Conservation (phyloP, 2,888 invertebrate genomes). For the Drosophila nigritarsus region DNA sequence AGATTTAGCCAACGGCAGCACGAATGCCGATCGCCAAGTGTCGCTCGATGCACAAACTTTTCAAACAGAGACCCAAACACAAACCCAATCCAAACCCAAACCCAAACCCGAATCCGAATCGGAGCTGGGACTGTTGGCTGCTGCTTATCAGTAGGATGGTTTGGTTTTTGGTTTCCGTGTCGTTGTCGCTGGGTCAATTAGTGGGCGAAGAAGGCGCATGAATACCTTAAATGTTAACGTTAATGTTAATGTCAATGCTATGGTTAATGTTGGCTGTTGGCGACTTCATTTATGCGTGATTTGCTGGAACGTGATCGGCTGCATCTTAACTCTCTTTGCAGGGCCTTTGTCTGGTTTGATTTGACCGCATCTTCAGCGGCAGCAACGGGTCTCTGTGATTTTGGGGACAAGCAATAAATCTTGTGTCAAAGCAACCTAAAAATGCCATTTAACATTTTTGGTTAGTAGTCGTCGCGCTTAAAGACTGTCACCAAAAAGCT, state of each 20-base stretch:
- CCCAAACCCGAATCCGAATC: slow-evolving; percentile 2
- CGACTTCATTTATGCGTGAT: slow-evolving; percentile 70
- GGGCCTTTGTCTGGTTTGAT: slow-evolving; percentile 49
- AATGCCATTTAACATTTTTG: slow-evolving; percentile 70
- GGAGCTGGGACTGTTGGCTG: slow-evolving; percentile 7
- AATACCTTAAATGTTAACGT: slow-evolving; percentile 67
- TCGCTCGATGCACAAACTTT: slow-evolving; percentile 46
- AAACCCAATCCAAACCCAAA: neutral
- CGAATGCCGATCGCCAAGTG: slow-evolving; percentile 41
- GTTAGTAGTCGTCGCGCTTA: slow-evolving; percentile 54
- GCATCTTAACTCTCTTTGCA: slow-evolving; percentile 19
- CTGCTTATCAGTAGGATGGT: slow-evolving; percentile 48
- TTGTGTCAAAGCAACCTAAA: slow-evolving; percentile 59
- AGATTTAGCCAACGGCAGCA: slow-evolving; percentile 66
- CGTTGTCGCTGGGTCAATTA: slow-evolving; percentile 78
- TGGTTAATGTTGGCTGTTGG: slow-evolving; percentile 36
- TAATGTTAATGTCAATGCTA: slow-evolving; percentile 49
- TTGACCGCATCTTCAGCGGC: slow-evolving; percentile 41
- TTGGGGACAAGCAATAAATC: slow-evolving; percentile 82
- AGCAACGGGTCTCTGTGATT: slow-evolving; percentile 62
- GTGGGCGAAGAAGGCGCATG: slow-evolving; percentile 81
- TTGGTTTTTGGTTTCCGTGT: slow-evolving; percentile 15
- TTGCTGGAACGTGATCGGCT: slow-evolving; percentile 67
- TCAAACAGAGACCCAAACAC: slow-evolving; percentile 15
- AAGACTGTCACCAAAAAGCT: slow-evolving; percentile 31